Percentiles rank a stretch among this genome's conserved stretches.
These are phyloP conservation scores for Coregonus suidteri DNA, from an alignment of 2,797 vertebrate genomes.

Conservation along the genomic window DNA sequence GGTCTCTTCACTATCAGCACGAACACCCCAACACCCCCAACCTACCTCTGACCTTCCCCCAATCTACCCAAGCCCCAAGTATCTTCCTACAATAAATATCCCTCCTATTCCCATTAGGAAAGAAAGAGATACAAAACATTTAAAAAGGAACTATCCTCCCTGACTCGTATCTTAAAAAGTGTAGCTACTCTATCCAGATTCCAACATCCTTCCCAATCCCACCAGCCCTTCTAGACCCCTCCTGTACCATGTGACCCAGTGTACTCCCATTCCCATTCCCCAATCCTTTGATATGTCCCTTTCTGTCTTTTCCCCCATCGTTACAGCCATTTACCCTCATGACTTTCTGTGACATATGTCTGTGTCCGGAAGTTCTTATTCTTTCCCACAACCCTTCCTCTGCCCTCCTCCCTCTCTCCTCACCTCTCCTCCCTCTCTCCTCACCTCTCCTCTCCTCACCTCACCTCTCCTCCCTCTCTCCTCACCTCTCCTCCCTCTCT, in stretches of 20 bases:
- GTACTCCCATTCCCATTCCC: not conserved
- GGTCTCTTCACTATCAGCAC: slow-evolving; percentile 77
- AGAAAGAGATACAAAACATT: too few species aligned
- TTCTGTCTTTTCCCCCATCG: not conserved
- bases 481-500: not conserved
- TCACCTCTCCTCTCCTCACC: not conserved
- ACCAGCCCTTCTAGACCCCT: not conserved
- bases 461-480: slow-evolving; percentile 24
- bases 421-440: not conserved
- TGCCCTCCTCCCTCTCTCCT: too few species aligned
- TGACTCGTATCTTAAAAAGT: not conserved
- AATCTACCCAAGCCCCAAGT: not conserved
- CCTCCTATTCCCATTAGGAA: not conserved
- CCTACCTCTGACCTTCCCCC: slow-evolving; percentile 37
- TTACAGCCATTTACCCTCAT: slow-evolving; percentile 27
- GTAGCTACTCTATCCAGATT: not conserved
- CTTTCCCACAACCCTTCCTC: not conserved
- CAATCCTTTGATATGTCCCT: too few species aligned
- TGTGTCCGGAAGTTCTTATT: slow-evolving; percentile 9
- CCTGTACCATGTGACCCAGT: not conserved
- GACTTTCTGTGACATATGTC: not conserved
- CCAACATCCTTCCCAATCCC: not conserved
- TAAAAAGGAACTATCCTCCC: not conserved
- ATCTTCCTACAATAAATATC: too few species aligned
- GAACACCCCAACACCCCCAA: slow-evolving; percentile 34